Percentiles rank a stretch among this genome's conserved stretches.
Conservation (phyloP, 1,140 invertebrate genomes). For the Hyphantria cunea region DNA sequence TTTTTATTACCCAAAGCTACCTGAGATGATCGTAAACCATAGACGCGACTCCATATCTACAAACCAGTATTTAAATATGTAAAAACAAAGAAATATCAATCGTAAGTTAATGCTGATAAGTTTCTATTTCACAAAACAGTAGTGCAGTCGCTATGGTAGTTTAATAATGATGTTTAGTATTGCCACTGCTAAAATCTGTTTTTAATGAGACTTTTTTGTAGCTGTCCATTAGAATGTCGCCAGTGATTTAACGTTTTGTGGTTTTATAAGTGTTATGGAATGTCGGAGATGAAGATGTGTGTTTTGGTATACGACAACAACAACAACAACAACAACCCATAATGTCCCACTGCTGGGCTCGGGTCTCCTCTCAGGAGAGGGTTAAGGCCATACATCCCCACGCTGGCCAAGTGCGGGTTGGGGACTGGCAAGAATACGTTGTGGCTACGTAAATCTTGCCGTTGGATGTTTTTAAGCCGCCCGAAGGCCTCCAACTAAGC, state of each 20-base stretch:
- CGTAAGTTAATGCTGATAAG: not conserved
- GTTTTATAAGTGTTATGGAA: not conserved
- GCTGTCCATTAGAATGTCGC: conserved; percentile 2
- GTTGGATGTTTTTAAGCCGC: no score
- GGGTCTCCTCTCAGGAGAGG: no score
- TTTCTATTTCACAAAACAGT: conserved; percentile 2
- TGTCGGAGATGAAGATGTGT: not conserved
- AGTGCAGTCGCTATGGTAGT: no score
- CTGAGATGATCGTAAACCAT: conserved; percentile 25
- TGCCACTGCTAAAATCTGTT: conserved; percentile 27
- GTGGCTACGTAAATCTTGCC: no score
- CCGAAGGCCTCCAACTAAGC: no score
- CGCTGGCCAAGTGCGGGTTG: no score
- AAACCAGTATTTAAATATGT: no score
- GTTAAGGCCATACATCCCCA: no score
- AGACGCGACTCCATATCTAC: conserved; percentile 2
- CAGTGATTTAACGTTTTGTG: conserved; percentile 7
- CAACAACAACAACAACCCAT: no score
- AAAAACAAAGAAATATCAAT: no score
- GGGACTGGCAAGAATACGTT: no score
- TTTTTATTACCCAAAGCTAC: conserved; percentile 24
- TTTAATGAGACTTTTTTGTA: conserved; percentile 7
- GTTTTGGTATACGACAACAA: not conserved
- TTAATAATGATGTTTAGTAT: conserved; percentile 16
- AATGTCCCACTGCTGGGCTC: no score